phyloP scores from a whole-genome alignment of 2,797 vertebrate genomes.

The Pangasius larnaudii region DNA sequence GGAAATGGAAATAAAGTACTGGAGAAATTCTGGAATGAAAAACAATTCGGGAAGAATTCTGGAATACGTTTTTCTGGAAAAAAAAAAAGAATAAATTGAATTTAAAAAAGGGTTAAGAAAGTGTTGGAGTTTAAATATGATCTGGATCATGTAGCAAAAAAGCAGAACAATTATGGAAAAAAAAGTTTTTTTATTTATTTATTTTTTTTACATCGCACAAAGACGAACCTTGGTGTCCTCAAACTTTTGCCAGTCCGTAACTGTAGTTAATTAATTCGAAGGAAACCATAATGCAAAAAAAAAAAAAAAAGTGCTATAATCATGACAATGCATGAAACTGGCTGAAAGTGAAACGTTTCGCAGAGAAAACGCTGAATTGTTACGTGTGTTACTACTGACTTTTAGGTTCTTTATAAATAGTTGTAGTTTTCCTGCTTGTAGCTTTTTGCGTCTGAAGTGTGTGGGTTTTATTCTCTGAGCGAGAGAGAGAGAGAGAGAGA shows the following conservation, averaged over 20 bases:
- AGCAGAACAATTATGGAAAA: not conserved
- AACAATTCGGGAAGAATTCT: not conserved
- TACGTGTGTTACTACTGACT: not conserved
- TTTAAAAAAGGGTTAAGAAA: not conserved
- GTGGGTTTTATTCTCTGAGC: not conserved
- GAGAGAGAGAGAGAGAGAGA: not conserved
- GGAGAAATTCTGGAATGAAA: not conserved
- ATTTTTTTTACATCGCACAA: not conserved
- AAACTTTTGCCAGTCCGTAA: not conserved
- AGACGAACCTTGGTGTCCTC: not conserved
- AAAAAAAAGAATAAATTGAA: too few species aligned
- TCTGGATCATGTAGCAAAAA: too few species aligned
- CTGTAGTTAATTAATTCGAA: not conserved
- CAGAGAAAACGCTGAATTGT: not conserved
- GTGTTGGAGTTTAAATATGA: not conserved
- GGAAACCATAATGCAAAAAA: not conserved
- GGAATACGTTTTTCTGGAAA: not conserved
- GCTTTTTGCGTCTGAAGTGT: slow-evolving; percentile 6
- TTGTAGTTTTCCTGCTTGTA: slow-evolving; percentile 11
- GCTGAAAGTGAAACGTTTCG: not conserved
- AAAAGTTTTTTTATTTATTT: too few species aligned
- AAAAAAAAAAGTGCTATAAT: too few species aligned
- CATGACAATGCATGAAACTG: not conserved
- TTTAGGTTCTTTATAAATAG: not conserved
- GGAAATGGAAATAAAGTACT: not conserved